Base-by-base conservation (phyloP, 2,113 vertebrate species). In the Trochalopteron elliotii region DNA sequence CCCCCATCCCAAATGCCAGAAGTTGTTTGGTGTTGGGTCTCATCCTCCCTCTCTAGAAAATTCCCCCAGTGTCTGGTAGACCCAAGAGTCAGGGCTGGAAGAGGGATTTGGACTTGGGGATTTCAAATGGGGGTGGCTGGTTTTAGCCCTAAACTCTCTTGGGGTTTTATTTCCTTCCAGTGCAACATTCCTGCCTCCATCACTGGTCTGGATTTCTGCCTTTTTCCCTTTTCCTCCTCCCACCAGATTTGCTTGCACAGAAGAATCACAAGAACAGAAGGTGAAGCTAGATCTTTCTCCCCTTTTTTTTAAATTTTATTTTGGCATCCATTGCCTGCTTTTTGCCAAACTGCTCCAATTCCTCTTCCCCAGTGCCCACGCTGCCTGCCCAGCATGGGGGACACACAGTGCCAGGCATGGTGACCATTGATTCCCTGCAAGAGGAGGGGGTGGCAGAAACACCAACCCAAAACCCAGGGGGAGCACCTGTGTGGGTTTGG, bases 251-350 rank as follows among this genome's bases (percentile, higher is more conserved):
- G 63, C 70, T 56, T 90, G 85, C 59, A 52, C 47, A 67, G 90
- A 93, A 95, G 92, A 91, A 88, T 95, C 82, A 83, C 47, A 77
- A 60, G 96, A 97, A 96, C 95, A 96, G 95, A 97, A 95, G 96
- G 94, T 93, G 87, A 97, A 95, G 83, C 47, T 85, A 88, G 75
- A 90, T 96, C 90, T 83, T 86, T 93, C 82, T 96, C 59, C 77
- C 44, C 27, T 50, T 65, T 63, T 84, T 52, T 77, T 45, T 24
- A 52, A 47, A 80, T 10, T 76, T 95, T 85, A 85, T 83, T 93
- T 88, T 97, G 93, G 87, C 94, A 96, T 20, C 27, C 22, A 2
- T 76, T 87, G 71, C 82, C 83, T 87, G 75, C 82, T 83, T 94
- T 96, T 95, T 74, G 90, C 95, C 90, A 86, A 92, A 75, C 39